Base-by-base conservation (phyloP, 1,140 invertebrate genomes). In the Bombus waltoni region DNA sequence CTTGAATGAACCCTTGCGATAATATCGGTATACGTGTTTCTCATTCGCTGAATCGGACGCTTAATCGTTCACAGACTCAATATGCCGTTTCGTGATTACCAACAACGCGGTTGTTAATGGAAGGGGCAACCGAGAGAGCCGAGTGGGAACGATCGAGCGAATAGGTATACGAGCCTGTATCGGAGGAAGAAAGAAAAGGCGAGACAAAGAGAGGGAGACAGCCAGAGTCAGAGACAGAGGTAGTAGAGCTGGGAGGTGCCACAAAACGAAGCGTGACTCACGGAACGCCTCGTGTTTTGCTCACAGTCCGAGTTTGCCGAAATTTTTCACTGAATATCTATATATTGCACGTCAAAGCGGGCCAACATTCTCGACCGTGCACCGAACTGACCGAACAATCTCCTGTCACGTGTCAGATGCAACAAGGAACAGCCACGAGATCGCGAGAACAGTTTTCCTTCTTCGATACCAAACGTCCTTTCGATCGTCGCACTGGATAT, bases 211-310 rank as follows among this genome's bases (percentile, higher is more conserved):
- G 47, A 38, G 22, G 72, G 79, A 40, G 59, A 68, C 35, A 47
- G 57, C 68, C 35, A 6, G 53, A 65, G 66, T 57, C 40, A 62
- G 57, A 66, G 59, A 65, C 53, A 86, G 70, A 78, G 57, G 57
- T 25, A 73, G 18, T 72, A 81, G 71, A 47, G 40, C 53, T 73
- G 75, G 66, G 77, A 74, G 80, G 62, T 57, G 74, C 38, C 80
- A 87, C 74, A 66, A 53, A 77, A 71, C 87, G 76, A 81, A 62
- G 83, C 70, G 75, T 82, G 88, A 89, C 78, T 89, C 87, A 83
- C 80, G 73, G 62, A 77, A 86, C 47, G 75, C 75, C 70, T 88
- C 73, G 71, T 53, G 90, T 79, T 89, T 85, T 86, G 59, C 66
- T 68, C 68, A 32, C 38, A 72, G 66, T 40, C 25, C 83, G 28